Base-by-base conservation (phyloP, 2,113 vertebrate species). In the Lutjanus erythropterus region DNA sequence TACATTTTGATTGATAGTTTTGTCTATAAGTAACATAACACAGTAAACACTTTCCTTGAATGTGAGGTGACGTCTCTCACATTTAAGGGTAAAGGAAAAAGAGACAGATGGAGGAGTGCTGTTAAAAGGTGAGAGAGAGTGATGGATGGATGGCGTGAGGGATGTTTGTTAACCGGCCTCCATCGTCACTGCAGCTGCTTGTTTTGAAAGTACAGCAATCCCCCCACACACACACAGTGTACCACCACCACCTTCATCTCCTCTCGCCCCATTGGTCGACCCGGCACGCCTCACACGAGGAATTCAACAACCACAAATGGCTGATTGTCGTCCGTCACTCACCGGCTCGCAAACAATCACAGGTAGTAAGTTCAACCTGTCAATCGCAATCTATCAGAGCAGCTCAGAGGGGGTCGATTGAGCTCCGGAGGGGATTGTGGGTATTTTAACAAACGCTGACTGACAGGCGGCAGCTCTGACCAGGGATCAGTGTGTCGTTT, bases 391-490 rank as follows among this genome's bases (percentile, higher is more conserved):
- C 64, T 49, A 42, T 77, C 73, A 68, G 1, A 50, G 11, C 1
- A 5, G 10, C 53, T 71, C 15, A 2, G 14, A 15, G 31, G 31
- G 3, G 64, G 60, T 39, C 5, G 46, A 65, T 11, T 9, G 12
- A 23, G 11, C 15, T 18, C 68, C 41, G 0, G 33, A 53, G 80
- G n/a, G 71, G n/a, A 71, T 49, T 78, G 53, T 18, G 68, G 79
- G 49, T 71, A 77, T 78, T 78, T 49, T 78, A 77, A 67, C 52
- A 52, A 70, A 71, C 65, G 29, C 35, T 61, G 62, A 82, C 52
- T 71, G 82, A 80, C 39, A 47, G 29, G 59, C 33, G 52, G 67
- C 65, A 50, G 37, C 56, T 68, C 59, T 65, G 35, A 65, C 41
- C 9, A 31, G 47, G 25, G 58, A 56, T 81, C 75, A 47, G 39